Evolutionary conservation across 2,888 invertebrate genomes (phyloP).

Genomic region (Apodemia duryi): DNA sequence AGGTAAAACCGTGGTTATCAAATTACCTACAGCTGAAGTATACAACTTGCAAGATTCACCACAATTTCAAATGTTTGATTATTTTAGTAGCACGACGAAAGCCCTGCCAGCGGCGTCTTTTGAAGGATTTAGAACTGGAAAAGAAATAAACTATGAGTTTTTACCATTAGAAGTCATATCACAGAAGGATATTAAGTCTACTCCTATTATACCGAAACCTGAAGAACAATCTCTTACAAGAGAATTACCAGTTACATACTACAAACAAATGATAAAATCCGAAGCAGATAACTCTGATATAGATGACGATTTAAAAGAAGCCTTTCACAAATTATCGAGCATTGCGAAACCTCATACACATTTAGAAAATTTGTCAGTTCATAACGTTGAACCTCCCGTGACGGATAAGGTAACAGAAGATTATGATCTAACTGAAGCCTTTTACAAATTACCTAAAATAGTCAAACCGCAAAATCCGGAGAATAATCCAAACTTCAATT

Average conservation of each 20-base stretch:
- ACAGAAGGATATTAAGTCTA: slow-evolving; percentile 19
- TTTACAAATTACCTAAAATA: slow-evolving; percentile 19
- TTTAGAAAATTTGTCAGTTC: slow-evolving; percentile 24
- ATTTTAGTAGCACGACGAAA: slow-evolving; percentile 69
- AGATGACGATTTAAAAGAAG: slow-evolving; percentile 15
- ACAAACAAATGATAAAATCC: not conserved
- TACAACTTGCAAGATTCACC: slow-evolving; percentile 51
- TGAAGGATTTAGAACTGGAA: slow-evolving; percentile 49
- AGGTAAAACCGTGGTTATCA: slow-evolving; percentile 72
- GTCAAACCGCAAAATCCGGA: slow-evolving; percentile 19
- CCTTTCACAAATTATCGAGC: slow-evolving; percentile 22
- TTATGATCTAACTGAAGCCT: slow-evolving; percentile 10
- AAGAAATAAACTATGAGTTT: slow-evolving; percentile 43
- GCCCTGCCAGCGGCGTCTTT: slow-evolving; percentile 51
- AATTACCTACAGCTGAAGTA: slow-evolving; percentile 57
- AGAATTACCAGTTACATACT: not conserved
- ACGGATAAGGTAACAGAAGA: not conserved
- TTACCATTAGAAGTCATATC: slow-evolving; percentile 18
- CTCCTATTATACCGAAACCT: not conserved
- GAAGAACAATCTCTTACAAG: not conserved
- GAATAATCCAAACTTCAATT: not conserved
- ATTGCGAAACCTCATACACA: slow-evolving; percentile 21
- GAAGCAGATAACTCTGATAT: not conserved
- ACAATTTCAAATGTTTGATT: slow-evolving; percentile 59
- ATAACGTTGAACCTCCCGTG: not conserved